phyloP scores from a whole-genome alignment of 2,888 invertebrate genomes.

The Drosophila aldrichi region DNA sequence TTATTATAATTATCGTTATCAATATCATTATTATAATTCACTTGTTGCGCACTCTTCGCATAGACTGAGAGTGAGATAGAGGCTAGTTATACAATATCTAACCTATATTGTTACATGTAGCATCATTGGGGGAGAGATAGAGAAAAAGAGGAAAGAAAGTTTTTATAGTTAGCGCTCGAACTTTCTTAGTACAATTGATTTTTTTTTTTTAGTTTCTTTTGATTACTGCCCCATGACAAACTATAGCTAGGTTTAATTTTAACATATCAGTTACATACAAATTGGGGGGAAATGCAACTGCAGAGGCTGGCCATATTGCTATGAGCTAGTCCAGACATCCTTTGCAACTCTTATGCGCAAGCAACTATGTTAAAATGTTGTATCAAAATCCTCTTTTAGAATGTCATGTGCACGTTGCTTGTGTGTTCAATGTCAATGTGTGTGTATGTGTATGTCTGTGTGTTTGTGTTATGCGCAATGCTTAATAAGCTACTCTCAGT shows the following conservation, averaged over 20 bases:
- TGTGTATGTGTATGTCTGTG: conserved; percentile 15
- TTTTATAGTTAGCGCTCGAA: conserved; percentile 67
- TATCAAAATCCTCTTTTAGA: conserved; percentile 63
- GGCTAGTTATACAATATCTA: conserved; percentile 78
- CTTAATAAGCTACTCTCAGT: conserved; percentile 21
- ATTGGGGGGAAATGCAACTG: conserved; percentile 61
- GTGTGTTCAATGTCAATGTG: conserved; percentile 13
- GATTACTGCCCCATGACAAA: conserved; percentile 34
- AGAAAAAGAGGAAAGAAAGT: conserved; percentile 76
- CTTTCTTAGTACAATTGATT: conserved; percentile 49
- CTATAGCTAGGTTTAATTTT: conserved; percentile 45
- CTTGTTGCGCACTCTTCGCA: conserved; percentile 39
- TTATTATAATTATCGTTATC: conserved; percentile 10
- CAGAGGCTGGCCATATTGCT: conserved; percentile 25
- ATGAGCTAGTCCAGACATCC: conserved; percentile 10
- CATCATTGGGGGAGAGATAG: conserved; percentile 64
- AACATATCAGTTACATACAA: conserved; percentile 65
- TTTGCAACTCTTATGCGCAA: conserved; percentile 34
- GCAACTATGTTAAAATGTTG: conserved; percentile 64
- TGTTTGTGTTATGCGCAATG: conserved; percentile 23
- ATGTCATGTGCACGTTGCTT: conserved; percentile 26
- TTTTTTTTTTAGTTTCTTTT: conserved; percentile 11
- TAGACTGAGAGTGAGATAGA: conserved; percentile 29
- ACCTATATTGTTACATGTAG: conserved; percentile 78
- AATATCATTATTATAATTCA: conserved; percentile 12